These are phyloP conservation scores for Holotrichia oblita DNA, from an alignment of 1,140 invertebrate species.

Conservation along the genomic window DNA sequence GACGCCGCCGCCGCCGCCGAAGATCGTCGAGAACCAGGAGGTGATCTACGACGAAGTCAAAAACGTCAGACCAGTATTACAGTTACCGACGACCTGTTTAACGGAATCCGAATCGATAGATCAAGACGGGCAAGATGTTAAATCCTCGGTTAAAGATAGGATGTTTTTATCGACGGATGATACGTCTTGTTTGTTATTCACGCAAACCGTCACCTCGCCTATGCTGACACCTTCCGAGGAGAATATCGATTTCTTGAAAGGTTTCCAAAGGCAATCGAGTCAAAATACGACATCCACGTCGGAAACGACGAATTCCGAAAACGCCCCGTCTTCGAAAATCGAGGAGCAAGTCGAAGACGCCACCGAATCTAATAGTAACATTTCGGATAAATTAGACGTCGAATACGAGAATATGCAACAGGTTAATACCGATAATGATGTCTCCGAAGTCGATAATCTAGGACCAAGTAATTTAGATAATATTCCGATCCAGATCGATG, in stretches of 20 bases:
- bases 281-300: constrained; percentile 37
- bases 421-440: constrained; percentile 16
- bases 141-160: constrained; percentile 55
- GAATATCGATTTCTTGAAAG: constrained; percentile 60
- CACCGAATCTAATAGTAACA: constrained; percentile 6
- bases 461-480: neutral
- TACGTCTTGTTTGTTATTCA: constrained; percentile 57
- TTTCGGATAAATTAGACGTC: constrained; percentile 32
- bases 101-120: constrained; percentile 48
- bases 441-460: constrained; percentile 6
- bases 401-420: constrained; percentile 39
- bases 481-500: constrained; percentile 31
- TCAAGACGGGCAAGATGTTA: constrained; percentile 42
- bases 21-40: neutral
- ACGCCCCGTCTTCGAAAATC: constrained; percentile 42
- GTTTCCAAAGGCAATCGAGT: constrained; percentile 52
- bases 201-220: constrained; percentile 59
- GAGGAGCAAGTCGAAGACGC: constrained; percentile 42
- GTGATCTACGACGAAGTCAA: constrained; percentile 23
- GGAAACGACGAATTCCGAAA: constrained; percentile 44
- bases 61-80: constrained; percentile 41
- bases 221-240: constrained; percentile 61
- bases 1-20: no score
- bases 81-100: constrained; percentile 47
- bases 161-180: constrained; percentile 58